Evolutionary conservation across 2,797 vertebrate genomes (phyloP).

Genomic region (Helostoma temminkii): DNA sequence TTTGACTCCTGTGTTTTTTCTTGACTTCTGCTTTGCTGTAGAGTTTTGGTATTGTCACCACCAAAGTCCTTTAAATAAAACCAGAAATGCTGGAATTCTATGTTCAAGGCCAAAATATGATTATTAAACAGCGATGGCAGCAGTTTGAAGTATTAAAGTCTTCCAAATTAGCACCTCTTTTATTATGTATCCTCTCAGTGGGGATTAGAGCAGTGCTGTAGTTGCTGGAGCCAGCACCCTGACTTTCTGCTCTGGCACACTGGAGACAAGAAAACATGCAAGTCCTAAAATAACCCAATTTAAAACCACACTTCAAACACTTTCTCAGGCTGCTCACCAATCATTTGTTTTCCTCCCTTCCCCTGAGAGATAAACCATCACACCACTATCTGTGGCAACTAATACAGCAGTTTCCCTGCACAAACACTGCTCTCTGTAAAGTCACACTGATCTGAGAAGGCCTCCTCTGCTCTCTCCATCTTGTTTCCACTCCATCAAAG

Average conservation of each 20-base stretch:
- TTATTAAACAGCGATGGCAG: background rate
- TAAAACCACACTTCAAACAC: conserved; percentile 14
- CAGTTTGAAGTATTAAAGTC: background rate
- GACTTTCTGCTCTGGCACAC: conserved; percentile 24
- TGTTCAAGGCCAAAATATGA: background rate
- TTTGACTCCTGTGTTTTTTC: no score
- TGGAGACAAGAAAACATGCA: conserved; percentile 12
- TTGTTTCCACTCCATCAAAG: conserved; percentile 3
- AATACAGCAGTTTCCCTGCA: conserved; percentile 19
- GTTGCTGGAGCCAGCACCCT: conserved; percentile 1
- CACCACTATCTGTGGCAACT: conserved; percentile 31
- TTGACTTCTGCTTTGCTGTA: no score
- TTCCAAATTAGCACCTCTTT: background rate
- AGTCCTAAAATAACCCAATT: conserved; percentile 21
- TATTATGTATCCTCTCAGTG: background rate
- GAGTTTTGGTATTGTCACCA: no score
- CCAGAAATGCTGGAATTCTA: background rate
- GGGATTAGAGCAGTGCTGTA: background rate
- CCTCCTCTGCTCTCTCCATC: background rate
- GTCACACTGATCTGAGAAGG: conserved; percentile 6
- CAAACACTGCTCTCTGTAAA: conserved; percentile 13
- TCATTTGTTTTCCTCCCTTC: conserved; percentile 11
- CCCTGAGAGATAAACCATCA: background rate
- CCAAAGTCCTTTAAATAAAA: no score
- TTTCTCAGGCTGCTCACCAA: conserved; percentile 2